Base-by-base conservation (phyloP, 2,888 invertebrate species). In the Xanthia togata region DNA sequence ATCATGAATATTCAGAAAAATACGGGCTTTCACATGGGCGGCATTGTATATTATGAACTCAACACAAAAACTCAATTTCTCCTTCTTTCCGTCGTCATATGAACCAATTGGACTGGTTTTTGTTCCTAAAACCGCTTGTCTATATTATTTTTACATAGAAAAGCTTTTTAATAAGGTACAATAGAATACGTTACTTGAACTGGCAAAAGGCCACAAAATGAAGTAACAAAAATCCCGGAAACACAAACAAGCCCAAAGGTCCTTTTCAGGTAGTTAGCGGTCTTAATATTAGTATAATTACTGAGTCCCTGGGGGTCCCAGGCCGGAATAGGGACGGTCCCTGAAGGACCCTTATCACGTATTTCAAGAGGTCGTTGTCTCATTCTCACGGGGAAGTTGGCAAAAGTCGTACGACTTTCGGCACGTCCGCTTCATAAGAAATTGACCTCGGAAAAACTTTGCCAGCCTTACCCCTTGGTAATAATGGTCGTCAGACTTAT, bases 381-480 rank as follows among this genome's bases (percentile, higher is more conserved):
- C 31, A 59, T 47, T 73, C 77, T 79, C 79, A 73, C n/a, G 75
- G 78, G 44, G n/a, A 79, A 74, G 63, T 87, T 87, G 11, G n/a
- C 11, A 23, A 73, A 79, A 77, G 35, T 76, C 71, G 57, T 60
- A 64, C 17, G 59, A 78, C 70, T 76, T 73, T 64, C 23, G n/a
- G 38, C 74, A 79, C 78, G 72, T 80, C 76, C 44, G 31, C 50
- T 38, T 50, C 38, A 64, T 74, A 78, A 73, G 77, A 76, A 79
- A 79, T 76, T 68, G 76, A 72, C 79, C 76, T 78, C 8, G 47
- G 41, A 67, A 75, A 77, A 82, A 86, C 60, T 86, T 86, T 31
- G 57, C n/a, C 70, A 63, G 38, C 38, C 38, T 38, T n/a, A 63
- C 38, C 17, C n/a, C 20, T 64, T 64, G 26, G 3, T 20, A 20